Evolutionary conservation across 2,888 invertebrate species (phyloP).

Genomic region (Chloroclysta siterata): DNA sequence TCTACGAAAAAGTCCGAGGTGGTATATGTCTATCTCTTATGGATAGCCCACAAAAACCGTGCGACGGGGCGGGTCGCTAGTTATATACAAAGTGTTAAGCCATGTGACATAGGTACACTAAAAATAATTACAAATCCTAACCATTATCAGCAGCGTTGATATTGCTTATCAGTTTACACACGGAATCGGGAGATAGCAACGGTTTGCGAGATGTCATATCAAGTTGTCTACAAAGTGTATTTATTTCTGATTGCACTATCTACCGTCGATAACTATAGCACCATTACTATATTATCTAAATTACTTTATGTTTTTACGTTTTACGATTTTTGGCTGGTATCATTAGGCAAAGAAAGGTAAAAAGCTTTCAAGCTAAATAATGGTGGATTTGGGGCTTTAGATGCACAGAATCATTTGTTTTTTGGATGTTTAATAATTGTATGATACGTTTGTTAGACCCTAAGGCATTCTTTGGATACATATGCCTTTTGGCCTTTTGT

Average conservation of each 20-base stretch:
- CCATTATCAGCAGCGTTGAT: slow-evolving; percentile 58
- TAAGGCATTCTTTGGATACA: too few species aligned
- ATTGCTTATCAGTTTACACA: slow-evolving; percentile 64
- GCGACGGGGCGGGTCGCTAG: too few species aligned
- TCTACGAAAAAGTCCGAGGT: too few species aligned
- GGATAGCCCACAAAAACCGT: too few species aligned
- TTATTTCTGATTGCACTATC: slow-evolving; percentile 72
- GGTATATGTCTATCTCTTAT: too few species aligned
- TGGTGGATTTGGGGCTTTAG: too few species aligned
- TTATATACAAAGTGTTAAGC: too few species aligned
- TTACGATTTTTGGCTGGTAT: not conserved
- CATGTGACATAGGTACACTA: slow-evolving; percentile 48
- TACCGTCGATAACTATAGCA: slow-evolving; percentile 52
- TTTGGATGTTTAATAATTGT: too few species aligned
- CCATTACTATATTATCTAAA: slow-evolving; percentile 42
- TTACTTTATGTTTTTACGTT: slow-evolving; percentile 41
- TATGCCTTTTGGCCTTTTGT: not conserved
- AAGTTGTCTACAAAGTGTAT: slow-evolving; percentile 63
- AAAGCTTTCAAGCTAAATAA: not conserved
- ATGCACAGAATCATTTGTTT: too few species aligned
- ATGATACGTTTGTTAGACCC: too few species aligned
- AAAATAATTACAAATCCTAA: slow-evolving; percentile 67
- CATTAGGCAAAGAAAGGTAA: too few species aligned
- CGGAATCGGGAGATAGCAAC: slow-evolving; percentile 61
- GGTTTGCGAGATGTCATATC: slow-evolving; percentile 72